Evolutionary conservation across 2,888 invertebrate genomes (phyloP), one percentile per base, ranked within the genome.

Genomic region (Shargacucullia verbasci): DNA sequence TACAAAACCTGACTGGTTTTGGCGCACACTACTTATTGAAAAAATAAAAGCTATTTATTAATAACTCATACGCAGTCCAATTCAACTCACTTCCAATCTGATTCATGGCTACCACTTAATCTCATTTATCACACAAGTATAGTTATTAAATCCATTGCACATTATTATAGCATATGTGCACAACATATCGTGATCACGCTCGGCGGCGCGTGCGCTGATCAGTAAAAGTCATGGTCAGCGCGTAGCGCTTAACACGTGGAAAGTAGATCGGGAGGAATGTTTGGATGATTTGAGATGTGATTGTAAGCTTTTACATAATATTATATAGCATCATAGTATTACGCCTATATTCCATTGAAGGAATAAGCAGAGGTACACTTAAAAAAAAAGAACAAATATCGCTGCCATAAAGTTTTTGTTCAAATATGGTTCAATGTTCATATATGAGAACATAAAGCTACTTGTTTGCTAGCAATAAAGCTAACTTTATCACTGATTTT

Each of bases 221-320:
- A 37, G 72, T 74, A 75, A 75, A 75, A 78, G 76, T 75, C 73
- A 75, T 49, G 65, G 69, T 48, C 73, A 62, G 45, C 41, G 43
- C 47, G n/a, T 43, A 40, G 47, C 46, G 54, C 35, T 62, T 52
- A 62, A 56, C 67, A 72, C 67, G 59, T 47, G 47, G 50, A 67
- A 67, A 67, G 60, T 40, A 41, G 60, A 71, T 53, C 41, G 31
- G 15, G 10, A 34, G 41, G 1, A 10, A 31, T 44, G 6, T 13
- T 40, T 13, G 41, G 13, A 8, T 8, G 20, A 20, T 20, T 20
- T 20, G 20, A 20, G n/a, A 20, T 20, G 20, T 20, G 20, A 20
- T 20, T 20, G 4, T 20, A n/a, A n/a, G n/a, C 20, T 20, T 20
- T 20, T 20, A 20, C 20, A 4, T 20, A 20, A 20, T 20, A 20